These are phyloP conservation scores for Okamejei kenojei DNA, from an alignment of 2,797 vertebrate species.

Conservation along the genomic window DNA sequence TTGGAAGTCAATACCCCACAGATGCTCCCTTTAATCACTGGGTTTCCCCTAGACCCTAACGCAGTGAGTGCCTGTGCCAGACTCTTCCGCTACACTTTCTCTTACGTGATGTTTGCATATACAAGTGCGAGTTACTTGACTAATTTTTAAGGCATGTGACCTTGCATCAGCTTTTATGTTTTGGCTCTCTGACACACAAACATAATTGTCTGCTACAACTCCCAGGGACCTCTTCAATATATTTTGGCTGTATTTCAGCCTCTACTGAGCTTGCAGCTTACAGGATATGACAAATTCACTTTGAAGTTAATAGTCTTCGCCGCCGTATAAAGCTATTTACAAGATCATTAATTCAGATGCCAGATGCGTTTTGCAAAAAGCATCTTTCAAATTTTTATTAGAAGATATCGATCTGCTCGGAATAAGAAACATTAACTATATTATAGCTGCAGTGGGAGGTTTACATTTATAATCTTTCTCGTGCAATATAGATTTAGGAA, in stretches of 20 bases:
- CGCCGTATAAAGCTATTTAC: conserved; percentile 19
- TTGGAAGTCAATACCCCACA: background rate
- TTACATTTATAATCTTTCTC: background rate
- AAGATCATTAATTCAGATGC: conserved; percentile 19
- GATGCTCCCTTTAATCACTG: background rate
- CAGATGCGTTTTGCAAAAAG: conserved; percentile 7
- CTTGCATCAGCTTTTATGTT: background rate
- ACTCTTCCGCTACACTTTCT: background rate
- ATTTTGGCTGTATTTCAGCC: conserved; percentile 10
- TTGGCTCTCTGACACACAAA: background rate
- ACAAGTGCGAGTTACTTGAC: background rate
- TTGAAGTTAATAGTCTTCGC: conserved; percentile 10
- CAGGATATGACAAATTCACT: conserved; percentile 18
- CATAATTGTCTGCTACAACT: background rate
- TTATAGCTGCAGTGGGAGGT: background rate
- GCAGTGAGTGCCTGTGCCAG: too few species aligned
- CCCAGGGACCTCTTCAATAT: background rate
- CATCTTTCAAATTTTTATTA: background rate
- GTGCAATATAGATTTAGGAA: too few species aligned
- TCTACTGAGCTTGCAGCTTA: background rate
- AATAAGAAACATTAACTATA: background rate
- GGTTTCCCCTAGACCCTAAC: background rate
- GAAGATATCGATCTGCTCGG: background rate
- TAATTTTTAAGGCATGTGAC: background rate
- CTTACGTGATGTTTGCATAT: background rate